These are phyloP conservation scores for Notospermus geniculatus DNA, from an alignment of 1,140 invertebrate species.

Conservation along the genomic window DNA sequence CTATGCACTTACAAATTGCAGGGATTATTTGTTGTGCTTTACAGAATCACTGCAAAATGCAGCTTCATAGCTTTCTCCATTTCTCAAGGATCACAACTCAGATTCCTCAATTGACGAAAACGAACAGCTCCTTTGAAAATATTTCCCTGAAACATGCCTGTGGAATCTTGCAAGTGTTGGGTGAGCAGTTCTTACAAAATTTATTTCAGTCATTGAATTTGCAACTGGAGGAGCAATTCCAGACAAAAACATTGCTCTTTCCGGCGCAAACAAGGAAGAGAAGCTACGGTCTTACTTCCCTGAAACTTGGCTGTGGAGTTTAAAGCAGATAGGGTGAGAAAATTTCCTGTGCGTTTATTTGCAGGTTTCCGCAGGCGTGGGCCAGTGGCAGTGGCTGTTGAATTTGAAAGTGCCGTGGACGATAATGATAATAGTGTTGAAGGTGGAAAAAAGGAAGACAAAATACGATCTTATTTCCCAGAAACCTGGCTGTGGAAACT, in stretches of 20 bases:
- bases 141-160: no score
- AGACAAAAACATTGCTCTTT: background rate
- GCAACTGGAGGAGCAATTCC: background rate
- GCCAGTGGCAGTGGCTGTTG: background rate
- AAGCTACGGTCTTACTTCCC: constrained; percentile 27
- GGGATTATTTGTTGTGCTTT: no score
- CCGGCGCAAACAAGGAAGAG: background rate
- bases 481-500: constrained; percentile 72
- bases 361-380: background rate
- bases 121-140: no score
- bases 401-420: background rate
- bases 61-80: no score
- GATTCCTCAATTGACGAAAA: no score
- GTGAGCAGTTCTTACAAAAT: no score
- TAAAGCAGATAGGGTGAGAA: constrained; percentile 23
- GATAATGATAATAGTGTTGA: constrained; percentile 5
- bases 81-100: no score
- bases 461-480: constrained; percentile 64
- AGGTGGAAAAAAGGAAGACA: constrained; percentile 20
- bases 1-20: no score
- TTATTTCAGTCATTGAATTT: no score
- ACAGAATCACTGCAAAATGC: no score
- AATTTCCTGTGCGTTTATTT: background rate
- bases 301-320: constrained; percentile 41
- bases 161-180: no score